A percentile compares a stretch with the other conserved stretches of the same genome.
phyloP scores from a whole-genome alignment of 23 tunicate species.

The Clavelina lepadiformis region DNA sequence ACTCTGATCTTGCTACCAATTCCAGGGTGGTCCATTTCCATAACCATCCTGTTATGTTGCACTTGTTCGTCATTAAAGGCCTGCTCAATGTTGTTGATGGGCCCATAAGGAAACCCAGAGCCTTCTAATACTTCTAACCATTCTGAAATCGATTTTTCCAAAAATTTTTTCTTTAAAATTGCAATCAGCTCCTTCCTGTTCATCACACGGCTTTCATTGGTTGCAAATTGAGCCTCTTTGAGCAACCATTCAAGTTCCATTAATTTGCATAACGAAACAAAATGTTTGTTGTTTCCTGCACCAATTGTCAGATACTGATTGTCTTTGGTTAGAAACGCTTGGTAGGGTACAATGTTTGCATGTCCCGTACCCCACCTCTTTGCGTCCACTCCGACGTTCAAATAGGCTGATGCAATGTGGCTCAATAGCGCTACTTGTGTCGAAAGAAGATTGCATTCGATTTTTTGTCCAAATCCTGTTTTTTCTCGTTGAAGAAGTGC shows the following conservation, averaged over 20 bases:
- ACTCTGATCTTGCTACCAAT: slow-evolving; percentile 37
- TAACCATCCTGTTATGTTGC: slow-evolving; percentile 34
- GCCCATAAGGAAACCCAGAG: slow-evolving; percentile 81
- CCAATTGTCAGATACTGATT: slow-evolving; percentile 78
- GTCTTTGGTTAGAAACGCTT: slow-evolving; percentile 93
- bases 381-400: slow-evolving; percentile 75
- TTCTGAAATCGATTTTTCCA: slow-evolving; percentile 35
- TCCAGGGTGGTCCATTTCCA: slow-evolving; percentile 47
- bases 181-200: slow-evolving; percentile 59
- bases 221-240: slow-evolving; percentile 35
- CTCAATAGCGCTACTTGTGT: slow-evolving; percentile 68
- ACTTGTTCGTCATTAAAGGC: slow-evolving; percentile 86
- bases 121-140: slow-evolving; percentile 70
- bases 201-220: slow-evolving; percentile 48
- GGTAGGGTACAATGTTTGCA: slow-evolving; percentile 94
- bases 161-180: slow-evolving; percentile 42
- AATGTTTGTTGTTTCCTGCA: slow-evolving; percentile 86
- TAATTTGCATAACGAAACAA: slow-evolving; percentile 49
- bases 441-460: slow-evolving; percentile 84
- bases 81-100: slow-evolving; percentile 71
- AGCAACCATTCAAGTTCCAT: slow-evolving; percentile 23
- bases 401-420: slow-evolving; percentile 75
- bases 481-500: slow-evolving; percentile 57
- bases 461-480: slow-evolving; percentile 69
- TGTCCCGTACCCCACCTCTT: slow-evolving; percentile 95